These are phyloP conservation scores for Stomatorhinus ivindoensis DNA, from an alignment of 2,113 vertebrate species.

Conservation along the genomic window DNA sequence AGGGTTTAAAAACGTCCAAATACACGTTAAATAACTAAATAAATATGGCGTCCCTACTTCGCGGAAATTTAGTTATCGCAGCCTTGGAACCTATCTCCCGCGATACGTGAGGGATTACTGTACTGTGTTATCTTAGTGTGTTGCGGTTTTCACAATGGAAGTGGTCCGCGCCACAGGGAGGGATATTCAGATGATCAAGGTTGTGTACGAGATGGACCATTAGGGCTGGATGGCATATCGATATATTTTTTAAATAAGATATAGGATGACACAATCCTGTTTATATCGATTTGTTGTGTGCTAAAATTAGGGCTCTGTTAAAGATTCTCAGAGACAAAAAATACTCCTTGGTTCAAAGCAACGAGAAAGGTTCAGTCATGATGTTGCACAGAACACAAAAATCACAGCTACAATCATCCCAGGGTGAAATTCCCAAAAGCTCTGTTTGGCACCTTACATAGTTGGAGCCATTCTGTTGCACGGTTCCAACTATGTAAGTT, in stretches of 20 bases:
- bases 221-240: neutral
- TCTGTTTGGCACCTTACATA: neutral
- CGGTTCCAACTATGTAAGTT: no score
- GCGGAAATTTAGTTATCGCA: no score
- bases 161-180: neutral
- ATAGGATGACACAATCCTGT: neutral
- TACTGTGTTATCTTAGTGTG: neutral
- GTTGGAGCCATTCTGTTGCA: no score
- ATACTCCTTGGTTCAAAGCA: neutral
- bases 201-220: neutral
- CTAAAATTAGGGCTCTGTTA: neutral
- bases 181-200: neutral
- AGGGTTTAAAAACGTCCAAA: no score
- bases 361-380: neutral
- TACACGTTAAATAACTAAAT: no score
- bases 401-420: neutral
- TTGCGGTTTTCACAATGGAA: neutral
- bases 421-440: neutral
- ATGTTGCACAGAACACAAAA: neutral
- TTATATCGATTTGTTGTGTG: neutral
- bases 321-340: neutral
- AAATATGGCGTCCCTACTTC: no score
- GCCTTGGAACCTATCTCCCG: no score
- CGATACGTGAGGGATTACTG: no score
- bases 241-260: neutral